Conservation (phyloP, 1,140 invertebrate genomes). For the Drosophila virilis region DNA sequence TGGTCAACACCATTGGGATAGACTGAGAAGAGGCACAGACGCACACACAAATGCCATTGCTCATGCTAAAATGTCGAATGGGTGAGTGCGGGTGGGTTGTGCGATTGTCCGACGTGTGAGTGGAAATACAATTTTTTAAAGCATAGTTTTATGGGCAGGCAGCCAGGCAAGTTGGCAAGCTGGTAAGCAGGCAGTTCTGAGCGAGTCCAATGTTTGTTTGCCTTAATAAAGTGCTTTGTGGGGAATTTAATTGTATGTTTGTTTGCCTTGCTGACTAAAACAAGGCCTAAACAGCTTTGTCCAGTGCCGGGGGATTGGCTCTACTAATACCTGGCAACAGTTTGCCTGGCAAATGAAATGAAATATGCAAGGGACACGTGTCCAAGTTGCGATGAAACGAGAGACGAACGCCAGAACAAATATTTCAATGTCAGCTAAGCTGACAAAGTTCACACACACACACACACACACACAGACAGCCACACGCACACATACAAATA, state of each 20-base stretch:
- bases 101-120: slow-evolving; percentile 29
- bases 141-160: slow-evolving; percentile 38
- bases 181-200: not conserved
- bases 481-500: not conserved
- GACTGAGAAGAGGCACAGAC: slow-evolving; percentile 6
- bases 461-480: not conserved
- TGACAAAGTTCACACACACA: slow-evolving; percentile 37
- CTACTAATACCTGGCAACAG: slow-evolving; percentile 38
- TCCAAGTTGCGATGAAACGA: slow-evolving; percentile 38
- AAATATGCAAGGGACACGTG: slow-evolving; percentile 58
- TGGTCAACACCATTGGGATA: slow-evolving; percentile 21
- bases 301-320: not conserved
- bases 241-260: slow-evolving; percentile 53
- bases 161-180: not conserved
- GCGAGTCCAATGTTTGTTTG: slow-evolving; percentile 36
- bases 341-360: slow-evolving; percentile 54
- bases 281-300: slow-evolving; percentile 7
- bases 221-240: slow-evolving; percentile 52
- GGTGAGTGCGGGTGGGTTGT: not conserved
- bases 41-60: slow-evolving; percentile 33
- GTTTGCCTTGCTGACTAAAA: slow-evolving; percentile 22
- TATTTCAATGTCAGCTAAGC: slow-evolving; percentile 50
- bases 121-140: slow-evolving; percentile 47
- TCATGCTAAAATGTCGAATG: slow-evolving; percentile 39
- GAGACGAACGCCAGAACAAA: slow-evolving; percentile 40